A percentile compares a stretch with the other conserved stretches of the same genome.
Evolutionary conservation across 2,888 invertebrate species (phyloP).

Genomic region (Cynaeus angustus): DNA sequence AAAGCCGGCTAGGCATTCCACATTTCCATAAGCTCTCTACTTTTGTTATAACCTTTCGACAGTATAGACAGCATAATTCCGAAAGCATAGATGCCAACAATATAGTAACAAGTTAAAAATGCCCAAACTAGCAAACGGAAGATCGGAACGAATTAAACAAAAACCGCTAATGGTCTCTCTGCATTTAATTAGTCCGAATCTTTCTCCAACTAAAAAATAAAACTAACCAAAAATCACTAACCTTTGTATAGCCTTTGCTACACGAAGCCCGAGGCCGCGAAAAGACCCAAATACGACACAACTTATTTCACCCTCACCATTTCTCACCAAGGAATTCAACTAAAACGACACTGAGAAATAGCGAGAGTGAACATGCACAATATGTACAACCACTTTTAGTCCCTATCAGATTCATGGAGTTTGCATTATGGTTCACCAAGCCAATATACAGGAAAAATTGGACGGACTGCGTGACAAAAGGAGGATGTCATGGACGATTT

Average conservation of each 20-base stretch:
- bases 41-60: slow-evolving; percentile 50
- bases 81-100: slow-evolving; percentile 53
- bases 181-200: slow-evolving; percentile 60
- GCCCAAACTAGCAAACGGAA: slow-evolving; percentile 59
- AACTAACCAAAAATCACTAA: slow-evolving; percentile 64
- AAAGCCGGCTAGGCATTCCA: slow-evolving; percentile 69
- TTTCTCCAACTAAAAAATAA: slow-evolving; percentile 52
- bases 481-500: slow-evolving; percentile 43
- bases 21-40: slow-evolving; percentile 64
- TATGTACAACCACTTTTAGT: slow-evolving; percentile 46
- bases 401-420: slow-evolving; percentile 52
- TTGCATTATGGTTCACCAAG: slow-evolving; percentile 57
- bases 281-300: slow-evolving; percentile 61
- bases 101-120: slow-evolving; percentile 45
- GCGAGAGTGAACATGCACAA: slow-evolving; percentile 41
- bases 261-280: slow-evolving; percentile 69
- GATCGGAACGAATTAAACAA: slow-evolving; percentile 58
- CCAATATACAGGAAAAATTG: slow-evolving; percentile 45
- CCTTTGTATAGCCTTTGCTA: slow-evolving; percentile 71
- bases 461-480: slow-evolving; percentile 40
- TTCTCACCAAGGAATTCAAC: slow-evolving; percentile 20
- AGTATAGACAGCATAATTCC: slow-evolving; percentile 56
- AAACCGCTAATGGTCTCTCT: not conserved
- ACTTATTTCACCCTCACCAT: slow-evolving; percentile 19
- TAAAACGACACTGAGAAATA: slow-evolving; percentile 24